phyloP scores from a whole-genome alignment of 1,140 invertebrate species.

The Glossosoma conforme region DNA sequence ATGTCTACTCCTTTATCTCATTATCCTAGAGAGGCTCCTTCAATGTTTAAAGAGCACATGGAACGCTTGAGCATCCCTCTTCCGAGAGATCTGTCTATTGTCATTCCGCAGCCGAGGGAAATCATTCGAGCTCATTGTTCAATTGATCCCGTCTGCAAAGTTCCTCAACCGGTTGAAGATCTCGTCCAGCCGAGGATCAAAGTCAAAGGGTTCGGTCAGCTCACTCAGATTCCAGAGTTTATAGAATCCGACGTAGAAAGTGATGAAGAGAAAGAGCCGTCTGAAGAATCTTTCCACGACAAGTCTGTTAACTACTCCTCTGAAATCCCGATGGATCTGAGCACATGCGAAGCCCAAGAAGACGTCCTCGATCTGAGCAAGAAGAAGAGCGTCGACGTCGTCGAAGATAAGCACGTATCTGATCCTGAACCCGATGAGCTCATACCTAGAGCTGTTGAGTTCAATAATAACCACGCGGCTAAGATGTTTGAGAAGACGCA shows the following conservation, averaged over 20 bases:
- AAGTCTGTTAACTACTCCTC: conserved; percentile 40
- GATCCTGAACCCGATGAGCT: conserved; percentile 40
- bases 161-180: conserved; percentile 31
- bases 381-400: conserved; percentile 56
- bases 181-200: conserved; percentile 51
- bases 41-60: conserved; percentile 7
- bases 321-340: conserved; percentile 69
- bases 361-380: conserved; percentile 85
- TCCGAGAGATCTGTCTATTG: conserved; percentile 28
- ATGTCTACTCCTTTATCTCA: conserved; percentile 48
- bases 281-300: conserved; percentile 20
- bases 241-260: conserved; percentile 42
- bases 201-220: conserved; percentile 57
- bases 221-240: conserved; percentile 52
- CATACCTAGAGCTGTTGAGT: conserved; percentile 30
- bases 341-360: conserved; percentile 52
- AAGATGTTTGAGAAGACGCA: conserved; percentile 43
- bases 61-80: conserved; percentile 22
- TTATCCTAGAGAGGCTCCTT: conserved; percentile 40
- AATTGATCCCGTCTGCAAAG: conserved; percentile 24
- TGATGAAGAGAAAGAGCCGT: conserved; percentile 33
- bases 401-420: conserved; percentile 40
- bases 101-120: conserved; percentile 27
- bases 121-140: conserved; percentile 27
- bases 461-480: conserved; percentile 37